Base-by-base conservation (phyloP, 2,797 vertebrate species). In the Bucorvus abyssinicus region DNA sequence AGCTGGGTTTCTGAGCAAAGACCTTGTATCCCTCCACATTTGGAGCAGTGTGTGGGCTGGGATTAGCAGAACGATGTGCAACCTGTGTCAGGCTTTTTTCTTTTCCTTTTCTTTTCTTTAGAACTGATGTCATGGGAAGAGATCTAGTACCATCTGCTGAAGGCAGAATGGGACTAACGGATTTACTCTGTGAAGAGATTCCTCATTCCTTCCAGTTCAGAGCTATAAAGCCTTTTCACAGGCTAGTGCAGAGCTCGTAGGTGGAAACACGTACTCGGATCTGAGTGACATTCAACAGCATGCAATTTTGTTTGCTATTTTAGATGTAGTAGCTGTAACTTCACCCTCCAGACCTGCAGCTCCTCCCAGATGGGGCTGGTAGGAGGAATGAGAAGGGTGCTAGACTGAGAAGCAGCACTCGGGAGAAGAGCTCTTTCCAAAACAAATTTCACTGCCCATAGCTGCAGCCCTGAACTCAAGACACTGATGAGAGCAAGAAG, bases 101-200 rank as follows among this genome's bases (percentile, higher is more conserved):
- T 40, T 60, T n/a, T 36, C 9, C 29, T 77, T 52, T 65, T 32
- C 11, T 57, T 80, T 75, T 29, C 34, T 59, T 63, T 24, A 38
- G 14, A n/a, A 24, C 14, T 0, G 0, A 4, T 23, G 44, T 61
- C 23, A 71, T n/a, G 4, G 30, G n/a, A 78, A 79, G 63, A 52
- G 16, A 68, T 75, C 47, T 64, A 53, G 34, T 56, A 77, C 40
- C 29, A 63, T 24, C 80, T 69, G 76, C 49, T 71, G 69, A 93
- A 71, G 24, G 27, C 22, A 60, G 23, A 69, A 71, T 30, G 26
- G 16, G 32, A 64, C 30, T 29, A 61, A 86, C 75, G 24, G 30
- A 49, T 45, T 86, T 59, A 12, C 2, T 38, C 42, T 36, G 15
- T 30, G n/a, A 20, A 13, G 27, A 83, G 42, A 78, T 24, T 87